phyloP scores from a whole-genome alignment of 2,113 vertebrate species.

The Seriola rivoliana region DNA sequence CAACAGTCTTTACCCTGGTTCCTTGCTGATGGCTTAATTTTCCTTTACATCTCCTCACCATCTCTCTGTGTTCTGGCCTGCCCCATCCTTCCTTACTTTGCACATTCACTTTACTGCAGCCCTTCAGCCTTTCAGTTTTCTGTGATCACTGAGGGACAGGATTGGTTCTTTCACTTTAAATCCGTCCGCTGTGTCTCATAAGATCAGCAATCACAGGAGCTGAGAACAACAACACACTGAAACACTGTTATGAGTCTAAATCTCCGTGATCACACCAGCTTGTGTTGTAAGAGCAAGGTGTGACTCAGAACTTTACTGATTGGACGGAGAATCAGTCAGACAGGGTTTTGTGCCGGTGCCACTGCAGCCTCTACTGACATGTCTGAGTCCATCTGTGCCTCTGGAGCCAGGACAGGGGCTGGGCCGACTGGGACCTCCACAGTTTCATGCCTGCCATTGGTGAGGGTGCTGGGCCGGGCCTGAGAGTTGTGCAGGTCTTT shows the following conservation, averaged over 20 bases:
- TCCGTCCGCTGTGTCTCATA: not conserved
- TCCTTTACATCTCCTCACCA: not conserved
- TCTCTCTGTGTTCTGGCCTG: not conserved
- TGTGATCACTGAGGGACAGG: not conserved
- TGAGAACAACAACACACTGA: constrained; percentile 8
- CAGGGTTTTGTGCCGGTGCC: constrained; percentile 84
- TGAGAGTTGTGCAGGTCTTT: constrained; percentile 87
- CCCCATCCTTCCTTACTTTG: not conserved
- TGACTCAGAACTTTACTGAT: constrained; percentile 10
- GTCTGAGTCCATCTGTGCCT: constrained; percentile 83
- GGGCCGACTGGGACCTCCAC: constrained; percentile 84
- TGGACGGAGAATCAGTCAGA: constrained; percentile 80
- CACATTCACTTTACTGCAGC: not conserved
- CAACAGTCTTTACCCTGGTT: constrained; percentile 17
- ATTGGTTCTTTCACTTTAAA: not conserved
- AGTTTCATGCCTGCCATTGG: constrained; percentile 82
- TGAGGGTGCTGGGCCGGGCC: constrained; percentile 65
- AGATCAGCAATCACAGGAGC: constrained; percentile 28
- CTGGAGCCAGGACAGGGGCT: constrained; percentile 7
- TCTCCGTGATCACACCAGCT: constrained; percentile 17
- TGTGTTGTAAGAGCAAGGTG: constrained; percentile 5
- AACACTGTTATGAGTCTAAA: constrained; percentile 13
- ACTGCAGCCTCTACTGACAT: constrained; percentile 74
- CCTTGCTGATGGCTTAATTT: constrained; percentile 50
- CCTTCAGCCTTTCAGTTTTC: constrained; percentile 11